Evolutionary conservation across 2,113 vertebrate species (phyloP), one percentile per base, ranked within the genome.

Genomic region (Recurvirostra avosetta): DNA sequence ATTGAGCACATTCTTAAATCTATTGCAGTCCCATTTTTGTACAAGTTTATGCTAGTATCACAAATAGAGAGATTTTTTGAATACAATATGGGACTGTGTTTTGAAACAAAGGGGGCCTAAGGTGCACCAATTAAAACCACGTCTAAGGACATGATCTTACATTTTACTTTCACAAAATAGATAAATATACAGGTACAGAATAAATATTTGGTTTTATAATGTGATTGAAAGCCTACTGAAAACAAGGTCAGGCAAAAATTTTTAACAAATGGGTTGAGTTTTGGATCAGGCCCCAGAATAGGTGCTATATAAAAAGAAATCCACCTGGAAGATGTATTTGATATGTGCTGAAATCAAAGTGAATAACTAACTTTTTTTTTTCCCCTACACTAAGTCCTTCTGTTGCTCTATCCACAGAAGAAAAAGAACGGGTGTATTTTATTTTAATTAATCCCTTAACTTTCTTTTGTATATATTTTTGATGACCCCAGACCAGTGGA

Each of bases 401-500:
- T 81, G 34, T 84, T 82, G 18, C 40, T 89, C n/a, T 85, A 45
- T 41, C 41, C 84, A 72, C 58, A 82, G 83, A 91, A 95, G 38
- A 22, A 72, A 71, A 94, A 75, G 72, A 82, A 94, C 0, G 19
- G 26, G 32, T 79, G 65, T 90, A 55, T 87, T 94, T 91, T 94
- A 91, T 79, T 97, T 91, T 91, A 87, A 94, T 90, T 79, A 75
- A 41, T 85, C 89, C 84, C 80, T 90, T 59, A 91, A 49, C 62
- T 90, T 95, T 62, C 86, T 85, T 78, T 75, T 79, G 71, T 96
- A 40, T 90, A 27, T 82, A 20, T 70, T 88, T 88, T 75, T 86
- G 62, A 94, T 94, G 89, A 95, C 87, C 83, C 53, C 80, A 91
- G 80, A 91, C 40, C 49, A 47, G 80, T 55, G 76, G 70, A 76